phyloP scores from a whole-genome alignment of 2,113 vertebrate species.

The Dryoscopus gambensis region DNA sequence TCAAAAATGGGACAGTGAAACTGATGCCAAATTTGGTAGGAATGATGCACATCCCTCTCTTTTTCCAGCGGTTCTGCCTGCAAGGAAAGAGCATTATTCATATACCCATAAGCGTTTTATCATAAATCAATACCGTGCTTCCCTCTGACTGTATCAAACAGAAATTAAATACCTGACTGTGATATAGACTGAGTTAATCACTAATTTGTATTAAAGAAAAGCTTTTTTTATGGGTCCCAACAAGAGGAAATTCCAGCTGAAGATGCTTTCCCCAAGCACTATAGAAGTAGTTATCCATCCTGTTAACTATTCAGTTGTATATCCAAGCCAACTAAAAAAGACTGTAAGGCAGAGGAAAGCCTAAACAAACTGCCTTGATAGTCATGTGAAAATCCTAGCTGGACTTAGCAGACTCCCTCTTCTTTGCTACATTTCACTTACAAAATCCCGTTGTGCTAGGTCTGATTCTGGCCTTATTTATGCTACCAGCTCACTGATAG shows the following conservation, averaged over 20 bases:
- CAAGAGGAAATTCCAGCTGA: neutral
- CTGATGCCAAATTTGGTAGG: slow-evolving; percentile 96
- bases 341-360: neutral
- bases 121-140: neutral
- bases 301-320: neutral
- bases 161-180: neutral
- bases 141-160: neutral
- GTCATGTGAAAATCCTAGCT: neutral
- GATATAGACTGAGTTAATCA: neutral
- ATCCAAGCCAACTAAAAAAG: neutral
- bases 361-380: neutral
- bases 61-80: slow-evolving; percentile 94
- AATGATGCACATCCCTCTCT: slow-evolving; percentile 88
- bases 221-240: neutral
- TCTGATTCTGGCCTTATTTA: neutral
- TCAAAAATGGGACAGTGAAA: slow-evolving; percentile 85
- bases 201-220: neutral
- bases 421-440: neutral
- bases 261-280: neutral
- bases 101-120: neutral
- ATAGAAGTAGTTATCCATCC: neutral
- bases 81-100: neutral
- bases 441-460: neutral
- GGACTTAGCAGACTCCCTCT: neutral
- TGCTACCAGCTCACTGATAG: neutral